Percentiles rank a stretch among this genome's conserved stretches.
phyloP scores from a whole-genome alignment of 1,140 invertebrate species.

The Arion vulgaris region DNA sequence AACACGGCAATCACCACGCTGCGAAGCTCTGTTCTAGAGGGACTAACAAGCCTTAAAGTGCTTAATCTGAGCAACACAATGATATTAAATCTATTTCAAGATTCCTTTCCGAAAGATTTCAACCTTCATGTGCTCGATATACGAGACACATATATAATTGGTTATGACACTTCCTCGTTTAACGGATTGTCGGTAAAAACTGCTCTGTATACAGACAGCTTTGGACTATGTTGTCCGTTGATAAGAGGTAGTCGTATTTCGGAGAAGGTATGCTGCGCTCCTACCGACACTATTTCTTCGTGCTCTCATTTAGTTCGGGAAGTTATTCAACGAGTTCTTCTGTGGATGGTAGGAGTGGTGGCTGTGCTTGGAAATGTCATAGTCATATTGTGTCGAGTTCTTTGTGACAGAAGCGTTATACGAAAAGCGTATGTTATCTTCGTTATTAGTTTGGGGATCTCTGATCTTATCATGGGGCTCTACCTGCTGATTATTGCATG shows the following conservation, averaged over 20 bases:
- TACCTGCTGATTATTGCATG: slow-evolving; percentile 63
- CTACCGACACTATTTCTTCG: slow-evolving; percentile 48
- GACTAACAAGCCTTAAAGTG: background rate
- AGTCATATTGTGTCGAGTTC: slow-evolving; percentile 44
- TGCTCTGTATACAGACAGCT: slow-evolving; percentile 44
- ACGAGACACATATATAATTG: background rate
- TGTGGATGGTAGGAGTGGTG: slow-evolving; percentile 54
- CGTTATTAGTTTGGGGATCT: slow-evolving; percentile 56
- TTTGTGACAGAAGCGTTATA: slow-evolving; percentile 16
- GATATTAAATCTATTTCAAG: background rate
- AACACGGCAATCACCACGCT: background rate
- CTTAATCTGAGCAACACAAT: background rate
- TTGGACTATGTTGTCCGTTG: slow-evolving; percentile 54
- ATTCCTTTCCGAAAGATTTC: background rate
- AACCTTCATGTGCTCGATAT: background rate
- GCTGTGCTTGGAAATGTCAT: slow-evolving; percentile 50
- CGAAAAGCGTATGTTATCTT: slow-evolving; percentile 51
- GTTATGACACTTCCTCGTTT: background rate
- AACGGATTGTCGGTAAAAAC: background rate
- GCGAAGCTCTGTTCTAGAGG: too few relatives aligned
- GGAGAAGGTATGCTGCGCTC: slow-evolving; percentile 45
- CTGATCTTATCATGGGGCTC: slow-evolving; percentile 67
- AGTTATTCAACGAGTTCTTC: slow-evolving; percentile 44
- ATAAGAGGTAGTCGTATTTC: slow-evolving; percentile 33
- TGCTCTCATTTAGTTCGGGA: slow-evolving; percentile 51